Evolutionary conservation across 2,797 vertebrate species (phyloP), one percentile per base, ranked within the genome.

Genomic region (Hapalemur alaotrensis): DNA sequence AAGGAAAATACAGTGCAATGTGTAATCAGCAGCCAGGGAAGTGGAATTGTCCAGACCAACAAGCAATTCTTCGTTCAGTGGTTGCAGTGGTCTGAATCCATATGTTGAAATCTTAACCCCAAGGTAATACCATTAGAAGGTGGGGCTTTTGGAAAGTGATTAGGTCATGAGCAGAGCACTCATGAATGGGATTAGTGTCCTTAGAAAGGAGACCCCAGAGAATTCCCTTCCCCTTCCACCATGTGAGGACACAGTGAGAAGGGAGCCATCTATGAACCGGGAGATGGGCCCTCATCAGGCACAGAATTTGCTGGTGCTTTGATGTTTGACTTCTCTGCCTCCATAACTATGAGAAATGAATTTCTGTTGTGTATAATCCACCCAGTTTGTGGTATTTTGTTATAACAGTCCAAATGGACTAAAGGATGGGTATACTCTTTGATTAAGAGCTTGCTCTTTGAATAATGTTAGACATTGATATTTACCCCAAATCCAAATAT

Each of bases 301-400:
- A 43, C 0, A 73, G 13, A 28, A n/a, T 35, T 1, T n/a, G 22
- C 6, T 7, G 8, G 7, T 1, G n/a, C 5, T 32, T 54, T 14
- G 0, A 41, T 7, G 61, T 48, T 63, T 25, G 15, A 8, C 18
- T 50, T 59, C 9, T 7, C 5, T 18, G 11, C 23, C 15, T 76
- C 43, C 11, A 41, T 13, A 18, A 69, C 3, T 17, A 18, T 41
- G 28, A 61, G 28, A 50, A 76, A 48, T 69, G 38, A 8, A 82
- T 50, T 35, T 43, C 38, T 17, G 3, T 48, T 22, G 23, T 25
- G 67, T 76, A 30, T 75, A 11, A 52, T 4, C 6, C 5, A 46
- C 18, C 5, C 20, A n/a, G 7, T 48, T 59, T n/a, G 30, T 67
- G 30, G 4, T 70, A 48, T 46, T 79, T 78, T 52, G 18, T 69